Base-by-base conservation (phyloP, 2,797 vertebrate species). In the Sebastes itinus region DNA sequence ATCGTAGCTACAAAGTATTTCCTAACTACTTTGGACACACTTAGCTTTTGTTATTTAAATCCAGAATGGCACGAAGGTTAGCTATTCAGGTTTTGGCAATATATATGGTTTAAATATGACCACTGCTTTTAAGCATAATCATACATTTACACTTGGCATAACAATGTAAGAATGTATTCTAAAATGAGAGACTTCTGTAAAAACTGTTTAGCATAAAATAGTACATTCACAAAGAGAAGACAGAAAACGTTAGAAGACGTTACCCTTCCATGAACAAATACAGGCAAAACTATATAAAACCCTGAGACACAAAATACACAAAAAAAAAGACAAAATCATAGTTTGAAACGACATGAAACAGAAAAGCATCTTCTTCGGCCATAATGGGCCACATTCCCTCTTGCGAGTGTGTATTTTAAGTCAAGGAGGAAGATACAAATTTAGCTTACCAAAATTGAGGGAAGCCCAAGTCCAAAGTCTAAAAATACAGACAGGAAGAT, bases 361-460 rank as follows among this genome's bases (percentile, higher is more conserved):
- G 64, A 78, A 74, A 74, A 82, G 82, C 38, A 61, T 84, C 87
- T 91, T 92, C 90, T 94, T 91, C 88, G 80, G 83, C 84, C 65
- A 18, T 65, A 52, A 86, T 20, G 72, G 80, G 77, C 79, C 87
- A 84, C 87, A 81, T 84, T 91, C 84, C 88, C 80, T 79, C 62
- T 81, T 74, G 77, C 22, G 12, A 89, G 75, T 67, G 59, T 71
- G 70, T 87, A 77, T 88, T 91, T 91, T 87, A 77, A 88, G 77
- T 80, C 54, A 35, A 88, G 88, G 89, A 93, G 81, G 83, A 92
- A 80, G 85, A 92, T 86, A 54, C 87, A 93, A 85, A 95, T 94
- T 94, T 94, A 95, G 94, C 83, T 93, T 81, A 76, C 91, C 90
- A 93, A 94, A 94, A 92, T 92, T 94, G 89, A 94, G 93, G 93